phyloP scores from a whole-genome alignment of 2,113 vertebrate species.

The Pycnonotus jocosus region DNA sequence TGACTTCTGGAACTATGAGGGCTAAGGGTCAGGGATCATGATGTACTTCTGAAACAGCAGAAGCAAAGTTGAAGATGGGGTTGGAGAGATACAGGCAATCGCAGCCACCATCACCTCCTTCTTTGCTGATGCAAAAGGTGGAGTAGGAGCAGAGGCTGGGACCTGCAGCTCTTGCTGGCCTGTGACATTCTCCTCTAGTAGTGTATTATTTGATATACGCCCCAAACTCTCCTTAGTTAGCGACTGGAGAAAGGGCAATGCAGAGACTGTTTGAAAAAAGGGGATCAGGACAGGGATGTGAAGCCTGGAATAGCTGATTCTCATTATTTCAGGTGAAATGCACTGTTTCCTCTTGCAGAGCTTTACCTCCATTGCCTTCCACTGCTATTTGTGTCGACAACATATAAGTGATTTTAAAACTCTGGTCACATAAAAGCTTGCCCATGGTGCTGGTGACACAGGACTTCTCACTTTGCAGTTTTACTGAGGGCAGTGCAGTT shows the following conservation, averaged over 20 bases:
- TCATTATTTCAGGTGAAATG: not conserved
- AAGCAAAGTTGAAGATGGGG: not conserved
- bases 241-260: not conserved
- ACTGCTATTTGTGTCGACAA: not conserved
- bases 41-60: not conserved
- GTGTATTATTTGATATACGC: not conserved
- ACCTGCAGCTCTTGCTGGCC: not conserved
- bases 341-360: not conserved
- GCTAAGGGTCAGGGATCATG: not conserved
- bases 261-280: not conserved
- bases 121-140: not conserved
- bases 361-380: not conserved
- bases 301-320: not conserved
- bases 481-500: not conserved
- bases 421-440: not conserved
- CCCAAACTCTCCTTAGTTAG: not conserved
- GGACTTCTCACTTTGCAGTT: not conserved
- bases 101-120: not conserved
- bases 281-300: too few species aligned
- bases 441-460: fast-evolving
- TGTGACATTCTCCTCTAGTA: too few species aligned
- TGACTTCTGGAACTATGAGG: not conserved
- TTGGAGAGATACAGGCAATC: not conserved
- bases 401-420: not conserved
- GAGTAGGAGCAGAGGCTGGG: not conserved